Evolutionary conservation across 1,140 invertebrate species (phyloP), one percentile per base, ranked within the genome.

Genomic region (Drosophila guanche): DNA sequence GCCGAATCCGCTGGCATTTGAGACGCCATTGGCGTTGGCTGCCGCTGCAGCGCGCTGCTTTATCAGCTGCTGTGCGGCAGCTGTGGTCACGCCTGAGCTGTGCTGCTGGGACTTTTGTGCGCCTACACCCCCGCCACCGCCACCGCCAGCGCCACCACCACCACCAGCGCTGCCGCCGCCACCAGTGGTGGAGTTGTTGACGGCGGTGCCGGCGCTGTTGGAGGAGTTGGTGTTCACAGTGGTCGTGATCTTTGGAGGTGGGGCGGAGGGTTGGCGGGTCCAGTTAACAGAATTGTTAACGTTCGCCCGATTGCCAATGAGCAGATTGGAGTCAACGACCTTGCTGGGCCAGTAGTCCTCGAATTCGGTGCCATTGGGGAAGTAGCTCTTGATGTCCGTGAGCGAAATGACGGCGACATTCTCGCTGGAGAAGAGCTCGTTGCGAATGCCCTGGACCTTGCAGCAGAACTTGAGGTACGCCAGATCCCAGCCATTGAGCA

Each of bases 391-490:
- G 79, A 98, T 97, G 91, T 98, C 97, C 40, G 95, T 95, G 61
- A 98, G 93, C 92, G 96, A 97, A 27, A 97, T 97, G 62, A 97
- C 96, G 46, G 95, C 95, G 89, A 97, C 97, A 4, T 95, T 96
- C 81, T 97, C 96, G 93, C 95, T 96, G 2, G 96, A 96, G 92
- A 98, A 98, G 16, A 97, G 92, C 93, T 98, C 97, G 90, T 97
- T 97, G 61, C 96, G 93, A 54, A 98, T 97, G 52, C 96, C 97
- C 93, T 98, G 97, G 55, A 97, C 97, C 92, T 98, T 98, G 92
- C 97, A 98, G 92, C 97, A 98, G 90, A 98, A 97, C 92, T 98
- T 98, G 46, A 98, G 93, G 91, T 98, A 98, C 0, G 97, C 96
- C 46, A 98, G 91, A 92, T 98, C 97, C 97, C 97, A 98, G 47